Base-by-base conservation (phyloP, 2,888 invertebrate species). In the Volucella zonaria region DNA sequence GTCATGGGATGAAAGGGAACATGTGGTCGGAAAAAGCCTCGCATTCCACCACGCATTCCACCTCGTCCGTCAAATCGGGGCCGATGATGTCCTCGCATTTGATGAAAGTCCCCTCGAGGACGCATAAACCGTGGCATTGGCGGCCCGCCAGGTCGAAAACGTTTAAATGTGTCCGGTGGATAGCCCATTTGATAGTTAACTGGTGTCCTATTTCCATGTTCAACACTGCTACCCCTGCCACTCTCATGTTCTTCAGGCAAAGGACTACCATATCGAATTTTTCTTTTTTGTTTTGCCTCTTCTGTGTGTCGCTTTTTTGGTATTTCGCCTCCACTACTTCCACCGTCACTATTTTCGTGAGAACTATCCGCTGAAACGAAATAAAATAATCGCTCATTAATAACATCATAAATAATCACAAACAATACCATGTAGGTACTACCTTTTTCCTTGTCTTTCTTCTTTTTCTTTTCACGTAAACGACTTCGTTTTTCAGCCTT, bases 101-200 rank as follows among this genome's bases (percentile, higher is more conserved):
- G 87, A n/a, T 87, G 86, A 62, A 89, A 89, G 9, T 89, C 89
- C 31, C 88, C 87, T 2, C 88, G 88, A 9, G 74, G 74, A 40
- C 89, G 87, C 81, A 88, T 86, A 70, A 88, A 89, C 18, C 87
- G 88, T 78, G 87, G 87, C 83, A 88, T 87, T n/a, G 87, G 71
- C 1, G 79, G 80, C 0, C 75, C 83, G 8, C 38, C 15, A 0
- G 61, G 75, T 11, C 88, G 88, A 73, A 83, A 89, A 6, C 87
- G 82, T 56, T 87, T 87, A 71, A 86, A 87, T 18, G 78, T 66
- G 38, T 88, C 88, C 45, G 86, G 86, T n/a, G 62, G 45, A 4
- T 47, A 87, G 0, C 43, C 14, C 6, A 59, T 18, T 15, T 59
- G 47, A 62, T 68, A 85, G 10, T 42, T 77, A 0, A 59, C 45